Conservation (phyloP, 2,113 vertebrate species). For the Neoarius graeffei region DNA sequence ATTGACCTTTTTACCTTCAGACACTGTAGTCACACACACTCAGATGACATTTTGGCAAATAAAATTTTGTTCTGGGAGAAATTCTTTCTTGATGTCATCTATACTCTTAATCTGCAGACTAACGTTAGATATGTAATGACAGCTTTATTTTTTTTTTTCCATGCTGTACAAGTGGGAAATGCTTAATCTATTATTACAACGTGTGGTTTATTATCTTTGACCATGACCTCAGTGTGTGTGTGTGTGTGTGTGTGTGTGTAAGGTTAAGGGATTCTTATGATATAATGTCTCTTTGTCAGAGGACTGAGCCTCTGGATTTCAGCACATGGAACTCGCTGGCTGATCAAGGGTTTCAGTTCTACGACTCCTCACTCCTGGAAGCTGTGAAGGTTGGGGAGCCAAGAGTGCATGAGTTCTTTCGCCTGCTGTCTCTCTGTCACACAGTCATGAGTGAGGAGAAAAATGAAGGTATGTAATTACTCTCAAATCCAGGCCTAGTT, state of each 20-base stretch:
- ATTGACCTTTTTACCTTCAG: neutral
- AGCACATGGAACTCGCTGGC: slow-evolving; percentile 84
- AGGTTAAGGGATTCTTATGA: neutral
- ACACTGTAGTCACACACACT: neutral
- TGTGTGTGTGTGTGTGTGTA: too few species aligned
- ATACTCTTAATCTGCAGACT: neutral
- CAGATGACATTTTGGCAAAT: neutral
- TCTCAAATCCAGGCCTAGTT: too few species aligned
- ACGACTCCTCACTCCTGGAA: slow-evolving; percentile 85
- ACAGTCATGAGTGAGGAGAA: slow-evolving; percentile 94
- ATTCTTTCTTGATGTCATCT: neutral
- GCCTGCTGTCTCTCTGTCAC: slow-evolving; percentile 88
- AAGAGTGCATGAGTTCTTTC: slow-evolving; percentile 80
- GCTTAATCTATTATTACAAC: neutral
- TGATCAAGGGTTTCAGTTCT: slow-evolving; percentile 84
- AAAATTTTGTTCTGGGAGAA: neutral
- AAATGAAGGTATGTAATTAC: slow-evolving; percentile 79
- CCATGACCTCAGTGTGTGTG: neutral
- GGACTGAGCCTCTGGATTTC: slow-evolving; percentile 80
- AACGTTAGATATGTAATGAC: neutral
- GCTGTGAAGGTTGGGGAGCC: slow-evolving; percentile 72
- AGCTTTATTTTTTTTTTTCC: neutral
- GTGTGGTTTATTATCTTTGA: neutral
- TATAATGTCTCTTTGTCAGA: slow-evolving; percentile 57
- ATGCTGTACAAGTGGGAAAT: neutral